Conservation (phyloP, 2,888 invertebrate genomes). For the Xanthorhoe spadicearia region DNA sequence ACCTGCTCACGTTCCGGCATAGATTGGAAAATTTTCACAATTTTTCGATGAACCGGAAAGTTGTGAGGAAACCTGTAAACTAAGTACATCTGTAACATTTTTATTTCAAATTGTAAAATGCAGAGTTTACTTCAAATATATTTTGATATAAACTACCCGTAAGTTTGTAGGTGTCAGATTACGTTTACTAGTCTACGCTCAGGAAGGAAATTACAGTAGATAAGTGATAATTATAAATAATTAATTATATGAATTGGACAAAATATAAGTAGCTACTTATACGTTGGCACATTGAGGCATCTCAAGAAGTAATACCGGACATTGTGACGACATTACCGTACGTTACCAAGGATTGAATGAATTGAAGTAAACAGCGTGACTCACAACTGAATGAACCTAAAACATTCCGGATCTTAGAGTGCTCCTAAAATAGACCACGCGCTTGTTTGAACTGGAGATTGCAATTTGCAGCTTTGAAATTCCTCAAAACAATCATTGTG, state of each 20-base stretch:
- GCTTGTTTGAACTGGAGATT: constrained; percentile 3
- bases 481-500: background rate
- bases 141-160: no score
- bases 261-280: no score
- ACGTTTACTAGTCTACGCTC: no score
- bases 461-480: constrained; percentile 10
- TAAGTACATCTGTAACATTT: no score
- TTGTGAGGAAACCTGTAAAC: background rate
- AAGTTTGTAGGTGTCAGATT: no score
- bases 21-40: background rate
- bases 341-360: constrained; percentile 36
- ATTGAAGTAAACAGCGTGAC: constrained; percentile 42
- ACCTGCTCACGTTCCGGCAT: background rate
- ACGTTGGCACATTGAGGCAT: background rate
- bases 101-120: no score
- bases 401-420: constrained; percentile 18
- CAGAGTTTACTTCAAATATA: no score
- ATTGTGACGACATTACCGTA: constrained; percentile 27
- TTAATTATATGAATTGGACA: no score
- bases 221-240: no score
- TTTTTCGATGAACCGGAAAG: background rate
- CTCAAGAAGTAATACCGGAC: constrained; percentile 17
- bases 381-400: constrained; percentile 41
- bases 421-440: constrained; percentile 20
- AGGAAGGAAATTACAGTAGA: no score